These are phyloP conservation scores for Eretmochelys imbricata DNA, from an alignment of 2,113 vertebrate genomes.

Conservation along the genomic window DNA sequence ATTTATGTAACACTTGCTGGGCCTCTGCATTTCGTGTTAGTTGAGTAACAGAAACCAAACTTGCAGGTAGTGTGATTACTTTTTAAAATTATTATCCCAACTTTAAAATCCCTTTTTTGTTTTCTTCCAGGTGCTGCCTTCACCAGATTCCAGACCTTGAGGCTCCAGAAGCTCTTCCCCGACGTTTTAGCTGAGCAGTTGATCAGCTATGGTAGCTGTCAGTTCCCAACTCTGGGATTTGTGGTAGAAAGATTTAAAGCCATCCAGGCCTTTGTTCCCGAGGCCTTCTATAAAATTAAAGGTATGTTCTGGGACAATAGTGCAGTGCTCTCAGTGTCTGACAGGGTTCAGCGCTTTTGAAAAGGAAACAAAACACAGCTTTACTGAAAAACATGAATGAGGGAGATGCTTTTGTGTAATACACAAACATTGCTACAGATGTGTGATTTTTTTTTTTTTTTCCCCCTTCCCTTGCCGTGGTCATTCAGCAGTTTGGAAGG, in stretches of 20 bases:
- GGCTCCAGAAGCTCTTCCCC: constrained; percentile 93
- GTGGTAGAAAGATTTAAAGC: constrained; percentile 99
- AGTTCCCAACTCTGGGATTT: constrained; percentile 97
- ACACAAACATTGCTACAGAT: neutral
- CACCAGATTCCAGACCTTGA: constrained; percentile 95
- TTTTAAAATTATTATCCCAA: neutral
- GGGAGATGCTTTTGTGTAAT: neutral
- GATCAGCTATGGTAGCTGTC: constrained; percentile 98
- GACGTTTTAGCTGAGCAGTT: constrained; percentile 91
- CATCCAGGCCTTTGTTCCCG: constrained; percentile 97
- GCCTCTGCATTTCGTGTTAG: neutral
- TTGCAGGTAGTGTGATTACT: neutral
- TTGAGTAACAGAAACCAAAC: neutral
- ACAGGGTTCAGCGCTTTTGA: fast-evolving
- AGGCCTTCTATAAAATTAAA: constrained; percentile 96
- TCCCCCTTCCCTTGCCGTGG: neutral
- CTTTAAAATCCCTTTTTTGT: neutral
- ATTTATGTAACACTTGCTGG: neutral
- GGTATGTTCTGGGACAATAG: constrained; percentile 69
- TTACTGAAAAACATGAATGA: neutral
- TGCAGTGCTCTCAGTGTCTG: neutral
- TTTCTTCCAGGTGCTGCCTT: constrained; percentile 93
- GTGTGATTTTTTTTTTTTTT: neutral
- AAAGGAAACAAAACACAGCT: neutral
- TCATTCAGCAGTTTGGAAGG: neutral